Base-by-base conservation (phyloP, 2,888 invertebrate species). In the Tinea semifulvella region DNA sequence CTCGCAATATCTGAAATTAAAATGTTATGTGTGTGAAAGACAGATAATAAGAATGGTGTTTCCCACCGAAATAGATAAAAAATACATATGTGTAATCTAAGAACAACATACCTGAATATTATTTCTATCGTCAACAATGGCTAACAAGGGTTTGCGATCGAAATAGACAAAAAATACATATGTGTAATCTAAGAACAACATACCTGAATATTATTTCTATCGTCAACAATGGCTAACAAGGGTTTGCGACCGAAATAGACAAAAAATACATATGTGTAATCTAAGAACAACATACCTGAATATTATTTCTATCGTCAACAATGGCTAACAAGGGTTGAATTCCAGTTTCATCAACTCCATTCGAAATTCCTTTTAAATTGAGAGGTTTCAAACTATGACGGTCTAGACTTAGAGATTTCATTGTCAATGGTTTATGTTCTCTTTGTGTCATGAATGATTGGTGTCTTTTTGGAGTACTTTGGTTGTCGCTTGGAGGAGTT, bases 131-230 rank as follows among this genome's bases (percentile, higher is more conserved):
- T 81, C 80, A 5, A 80, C 65, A 2, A 81, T 74, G 27, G 77
- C 80, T 47, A 82, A 48, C 35, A 81, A 49, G n/a, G 80, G 81
- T 18, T 71, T 7, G 5, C 6, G 25, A 22, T 5, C 8, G 25
- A 5, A 22, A 8, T 22, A 22, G n/a, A n/a, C n/a, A n/a, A n/a
- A 7, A 22, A 7, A 22, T 22, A 8, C 5, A 22, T 22, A 22
- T 22, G 22, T 22, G 8, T 22, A 22, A 22, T 22, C 6, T 22
- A 22, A 28, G n/a, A n/a, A n/a, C n/a, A 28, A 8, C 47, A 20
- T 51, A 81, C 81, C 73, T 81, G 80, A 54, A 82, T 75, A 61
- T 71, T 72, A 55, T 75, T 73, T 48, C 65, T 74, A 50, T 77
- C 79, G 50, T 81, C 80, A 5, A 80, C 65, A 2, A 81, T 74